phyloP scores from a whole-genome alignment of 1,140 invertebrate genomes.

The Tetramorium parvispinum region DNA sequence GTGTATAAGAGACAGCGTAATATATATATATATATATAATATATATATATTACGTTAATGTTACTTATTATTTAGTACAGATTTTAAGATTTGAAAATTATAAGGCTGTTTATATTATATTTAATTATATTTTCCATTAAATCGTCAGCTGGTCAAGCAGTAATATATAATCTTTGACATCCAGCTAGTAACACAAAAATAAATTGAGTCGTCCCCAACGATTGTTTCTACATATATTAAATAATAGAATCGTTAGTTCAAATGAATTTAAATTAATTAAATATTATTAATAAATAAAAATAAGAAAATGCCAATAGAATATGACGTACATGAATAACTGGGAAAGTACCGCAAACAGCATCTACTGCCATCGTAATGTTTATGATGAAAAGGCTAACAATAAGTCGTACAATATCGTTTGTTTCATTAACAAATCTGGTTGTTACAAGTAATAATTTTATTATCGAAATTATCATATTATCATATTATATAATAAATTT shows the following conservation, averaged over 20 bases:
- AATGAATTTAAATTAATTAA: neutral
- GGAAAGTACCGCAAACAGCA: neutral
- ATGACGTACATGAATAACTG: slow-evolving; percentile 21
- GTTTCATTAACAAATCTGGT: neutral
- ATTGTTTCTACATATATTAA: neutral
- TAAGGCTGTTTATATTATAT: neutral
- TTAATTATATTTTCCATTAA: slow-evolving; percentile 58
- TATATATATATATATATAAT: no score
- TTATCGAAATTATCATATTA: neutral
- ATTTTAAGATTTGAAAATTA: neutral
- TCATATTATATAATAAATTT: neutral
- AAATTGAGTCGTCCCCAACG: neutral
- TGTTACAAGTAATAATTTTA: neutral
- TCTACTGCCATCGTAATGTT: neutral
- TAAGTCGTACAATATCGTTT: neutral
- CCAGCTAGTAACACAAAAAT: slow-evolving; percentile 21
- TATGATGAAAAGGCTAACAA: neutral
- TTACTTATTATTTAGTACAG: neutral
- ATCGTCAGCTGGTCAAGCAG: slow-evolving; percentile 47
- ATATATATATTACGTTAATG: neutral
- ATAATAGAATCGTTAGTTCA: neutral
- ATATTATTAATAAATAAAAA: neutral
- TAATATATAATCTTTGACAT: slow-evolving; percentile 64
- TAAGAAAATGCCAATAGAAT: neutral
- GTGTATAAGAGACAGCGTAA: no score